phyloP scores from a whole-genome alignment of 2,113 vertebrate species.

The Alces alces region DNA sequence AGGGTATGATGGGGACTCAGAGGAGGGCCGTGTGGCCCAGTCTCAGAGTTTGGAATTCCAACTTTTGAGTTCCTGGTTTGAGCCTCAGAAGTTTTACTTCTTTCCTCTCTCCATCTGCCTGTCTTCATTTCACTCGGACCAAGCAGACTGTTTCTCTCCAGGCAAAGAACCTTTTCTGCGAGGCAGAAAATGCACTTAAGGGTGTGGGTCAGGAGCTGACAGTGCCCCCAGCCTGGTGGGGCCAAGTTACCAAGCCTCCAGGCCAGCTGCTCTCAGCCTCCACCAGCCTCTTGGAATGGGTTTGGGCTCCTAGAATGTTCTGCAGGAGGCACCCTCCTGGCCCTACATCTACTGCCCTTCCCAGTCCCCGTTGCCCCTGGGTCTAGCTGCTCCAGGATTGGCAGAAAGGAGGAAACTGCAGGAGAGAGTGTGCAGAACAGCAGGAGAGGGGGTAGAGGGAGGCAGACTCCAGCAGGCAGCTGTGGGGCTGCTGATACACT shows the following conservation, averaged over 20 bases:
- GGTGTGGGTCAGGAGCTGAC: not conserved
- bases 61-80: not conserved
- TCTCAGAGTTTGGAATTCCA: not conserved
- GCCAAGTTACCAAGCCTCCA: not conserved
- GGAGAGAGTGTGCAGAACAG: not conserved
- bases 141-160: not conserved
- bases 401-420: not conserved
- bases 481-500: not conserved
- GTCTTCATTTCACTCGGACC: not conserved
- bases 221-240: not conserved
- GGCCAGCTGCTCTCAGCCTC: not conserved
- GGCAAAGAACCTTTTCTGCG: not conserved
- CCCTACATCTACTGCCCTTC: not conserved
- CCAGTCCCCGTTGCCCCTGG: not conserved
- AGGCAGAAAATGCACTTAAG: not conserved
- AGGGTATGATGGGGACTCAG: not conserved
- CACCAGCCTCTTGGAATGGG: constrained; percentile 27
- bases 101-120: not conserved
- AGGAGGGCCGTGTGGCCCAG: not conserved
- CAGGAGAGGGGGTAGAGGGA: not conserved
- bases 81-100: not conserved
- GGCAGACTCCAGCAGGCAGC: not conserved
- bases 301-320: constrained; percentile 61
- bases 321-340: not conserved
- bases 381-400: not conserved